Evolutionary conservation across 2,797 vertebrate genomes (phyloP).

Genomic region (Eospalax fontanierii): DNA sequence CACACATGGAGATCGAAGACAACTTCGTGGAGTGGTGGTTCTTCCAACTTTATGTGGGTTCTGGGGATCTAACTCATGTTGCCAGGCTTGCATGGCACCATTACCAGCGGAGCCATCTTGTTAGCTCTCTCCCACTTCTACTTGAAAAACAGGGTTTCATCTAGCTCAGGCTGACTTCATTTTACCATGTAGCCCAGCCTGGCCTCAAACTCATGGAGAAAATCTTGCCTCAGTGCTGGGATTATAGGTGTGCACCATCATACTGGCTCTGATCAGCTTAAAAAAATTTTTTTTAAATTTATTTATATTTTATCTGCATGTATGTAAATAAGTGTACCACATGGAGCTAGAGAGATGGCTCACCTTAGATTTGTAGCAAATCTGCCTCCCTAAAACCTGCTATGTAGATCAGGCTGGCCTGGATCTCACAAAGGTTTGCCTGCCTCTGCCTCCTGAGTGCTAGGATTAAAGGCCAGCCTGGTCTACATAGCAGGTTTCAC

Average conservation of each 20-base stretch:
- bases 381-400: neutral
- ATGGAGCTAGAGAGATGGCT: too few relatives aligned
- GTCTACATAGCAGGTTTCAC: too few relatives aligned
- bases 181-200: neutral
- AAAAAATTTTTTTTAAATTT: too few relatives aligned
- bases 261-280: too few relatives aligned
- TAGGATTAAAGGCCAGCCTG: neutral
- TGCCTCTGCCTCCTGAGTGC: neutral
- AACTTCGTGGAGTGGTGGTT: neutral
- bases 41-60: neutral
- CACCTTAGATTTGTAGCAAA: too few relatives aligned
- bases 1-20: neutral
- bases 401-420: neutral
- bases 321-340: too few relatives aligned
- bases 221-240: too few relatives aligned
- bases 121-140: too few relatives aligned
- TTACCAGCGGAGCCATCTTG: neutral
- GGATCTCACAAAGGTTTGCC: too few relatives aligned
- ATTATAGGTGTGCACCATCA: too few relatives aligned
- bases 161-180: neutral
- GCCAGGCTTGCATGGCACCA: neutral
- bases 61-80: neutral
- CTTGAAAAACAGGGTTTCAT: neutral
- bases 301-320: too few relatives aligned
- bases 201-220: too few relatives aligned